Conservation (phyloP, 2,797 vertebrate species). For the Thalassophryne amazonica region DNA sequence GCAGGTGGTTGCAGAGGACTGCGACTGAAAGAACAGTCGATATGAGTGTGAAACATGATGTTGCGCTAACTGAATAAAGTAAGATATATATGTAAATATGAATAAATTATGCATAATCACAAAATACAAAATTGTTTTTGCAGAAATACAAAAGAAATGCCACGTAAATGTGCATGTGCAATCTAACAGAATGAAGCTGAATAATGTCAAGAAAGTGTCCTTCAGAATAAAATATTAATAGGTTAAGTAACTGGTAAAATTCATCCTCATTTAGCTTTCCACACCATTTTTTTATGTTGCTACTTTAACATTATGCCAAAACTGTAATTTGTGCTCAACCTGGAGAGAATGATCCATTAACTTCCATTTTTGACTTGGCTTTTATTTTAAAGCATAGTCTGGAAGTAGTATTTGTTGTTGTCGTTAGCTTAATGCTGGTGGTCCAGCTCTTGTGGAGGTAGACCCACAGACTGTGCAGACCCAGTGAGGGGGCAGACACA, state of each 20-base stretch:
- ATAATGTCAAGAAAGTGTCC: fast-evolving
- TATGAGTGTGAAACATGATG: no score
- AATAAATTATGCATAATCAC: no score
- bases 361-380: no score
- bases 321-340: no score
- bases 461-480: no score
- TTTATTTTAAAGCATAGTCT: conserved; percentile 26
- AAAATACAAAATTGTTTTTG: not conserved
- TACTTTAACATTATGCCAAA: no score
- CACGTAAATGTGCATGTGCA: not conserved
- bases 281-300: not conserved
- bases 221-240: conserved; percentile 58
- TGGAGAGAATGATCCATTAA: no score
- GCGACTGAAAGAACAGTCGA: no score
- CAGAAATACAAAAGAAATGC: not conserved
- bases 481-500: conserved; percentile 10
- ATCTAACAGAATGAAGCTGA: not conserved
- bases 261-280: not conserved
- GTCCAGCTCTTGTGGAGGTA: not conserved
- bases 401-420: not conserved
- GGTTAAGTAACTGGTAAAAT: no score
- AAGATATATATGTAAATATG: no score
- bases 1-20: no score
- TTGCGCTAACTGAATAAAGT: no score
- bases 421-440: not conserved